Evolutionary conservation across 1,140 invertebrate species (phyloP).

Genomic region (Cyphomyrmex costatus): DNA sequence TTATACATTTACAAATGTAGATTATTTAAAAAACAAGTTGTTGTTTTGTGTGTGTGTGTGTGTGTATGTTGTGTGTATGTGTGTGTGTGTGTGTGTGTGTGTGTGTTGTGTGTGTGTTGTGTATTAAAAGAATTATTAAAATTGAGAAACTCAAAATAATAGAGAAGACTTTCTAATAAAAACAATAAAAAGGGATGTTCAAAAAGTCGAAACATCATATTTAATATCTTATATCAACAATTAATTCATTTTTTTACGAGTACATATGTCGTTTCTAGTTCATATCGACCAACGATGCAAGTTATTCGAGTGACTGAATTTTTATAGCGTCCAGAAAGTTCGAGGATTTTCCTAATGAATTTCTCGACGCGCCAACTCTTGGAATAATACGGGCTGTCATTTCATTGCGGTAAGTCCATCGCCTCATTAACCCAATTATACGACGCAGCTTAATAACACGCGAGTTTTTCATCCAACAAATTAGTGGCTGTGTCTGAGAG

Average conservation of each 20-base stretch:
- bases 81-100: too few species aligned
- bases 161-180: background rate
- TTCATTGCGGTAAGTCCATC: constrained; percentile 76
- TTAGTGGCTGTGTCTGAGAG: constrained; percentile 69
- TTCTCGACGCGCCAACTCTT: constrained; percentile 55
- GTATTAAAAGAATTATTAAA: background rate
- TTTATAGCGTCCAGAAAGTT: background rate
- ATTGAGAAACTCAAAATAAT: constrained; percentile 6
- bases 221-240: background rate
- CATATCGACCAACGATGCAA: background rate
- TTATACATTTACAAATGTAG: background rate
- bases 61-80: too few species aligned
- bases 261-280: background rate
- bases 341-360: constrained; percentile 71
- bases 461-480: constrained; percentile 74
- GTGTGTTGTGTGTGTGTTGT: too few species aligned
- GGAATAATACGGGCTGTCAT: constrained; percentile 73
- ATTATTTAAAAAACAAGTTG: background rate
- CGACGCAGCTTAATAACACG: constrained; percentile 78
- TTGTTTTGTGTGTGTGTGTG: background rate
- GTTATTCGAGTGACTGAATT: constrained; percentile 10
- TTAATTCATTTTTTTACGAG: background rate
- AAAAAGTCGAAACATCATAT: background rate
- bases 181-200: background rate
- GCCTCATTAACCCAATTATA: constrained; percentile 84